phyloP scores from a whole-genome alignment of 2,888 invertebrate genomes.

The Punctoribates punctum region DNA sequence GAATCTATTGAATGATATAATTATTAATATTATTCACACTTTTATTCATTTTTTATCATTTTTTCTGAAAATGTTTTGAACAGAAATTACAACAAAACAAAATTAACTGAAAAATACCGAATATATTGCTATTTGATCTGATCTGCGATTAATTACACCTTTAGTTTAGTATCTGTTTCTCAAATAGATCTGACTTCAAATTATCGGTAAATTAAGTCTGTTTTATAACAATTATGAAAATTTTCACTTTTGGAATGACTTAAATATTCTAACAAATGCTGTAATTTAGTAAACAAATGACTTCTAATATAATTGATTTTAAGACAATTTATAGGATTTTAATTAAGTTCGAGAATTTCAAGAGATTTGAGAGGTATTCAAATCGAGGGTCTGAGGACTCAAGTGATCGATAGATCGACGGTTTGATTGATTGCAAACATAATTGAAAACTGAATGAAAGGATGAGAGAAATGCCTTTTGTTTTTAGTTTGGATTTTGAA shows the following conservation, averaged over 20 bases:
- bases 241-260: conserved; percentile 30
- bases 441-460: not conserved
- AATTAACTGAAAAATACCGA: conserved; percentile 24
- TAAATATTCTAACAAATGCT: conserved; percentile 19
- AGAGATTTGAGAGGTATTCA: conserved; percentile 35
- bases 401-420: not conserved
- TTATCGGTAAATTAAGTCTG: not conserved
- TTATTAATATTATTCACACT: conserved; percentile 6
- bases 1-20: conserved; percentile 16
- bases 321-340: not conserved
- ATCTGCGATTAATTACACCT: conserved; percentile 1
- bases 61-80: not conserved
- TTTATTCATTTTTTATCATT: conserved; percentile 20
- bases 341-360: conserved; percentile 36
- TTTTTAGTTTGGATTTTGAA: not conserved
- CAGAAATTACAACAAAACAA: conserved; percentile 25
- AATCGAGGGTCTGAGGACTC: not conserved
- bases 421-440: conserved; percentile 1
- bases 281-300: conserved; percentile 25
- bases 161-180: not conserved
- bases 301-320: conserved; percentile 30
- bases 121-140: conserved; percentile 16
- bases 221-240: conserved; percentile 19
- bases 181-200: conserved; percentile 16
- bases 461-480: conserved; percentile 21